phyloP scores from a whole-genome alignment of 2,888 invertebrate species.

The Eretmocerus hayati region DNA sequence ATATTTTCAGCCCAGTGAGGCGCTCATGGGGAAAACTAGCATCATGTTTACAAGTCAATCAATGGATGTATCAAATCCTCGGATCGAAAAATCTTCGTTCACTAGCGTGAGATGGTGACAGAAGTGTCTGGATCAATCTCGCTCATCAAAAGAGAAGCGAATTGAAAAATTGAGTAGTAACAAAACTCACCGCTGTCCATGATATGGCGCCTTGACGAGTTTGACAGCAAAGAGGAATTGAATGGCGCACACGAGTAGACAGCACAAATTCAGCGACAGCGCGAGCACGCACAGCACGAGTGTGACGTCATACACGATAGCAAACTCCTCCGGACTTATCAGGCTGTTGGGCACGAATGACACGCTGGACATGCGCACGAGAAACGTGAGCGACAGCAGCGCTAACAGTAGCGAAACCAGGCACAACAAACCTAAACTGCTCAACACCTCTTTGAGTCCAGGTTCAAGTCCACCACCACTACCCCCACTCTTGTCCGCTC shows the following conservation, averaged over 20 bases:
- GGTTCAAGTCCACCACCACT: conserved; percentile 47
- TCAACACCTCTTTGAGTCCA: conserved; percentile 71
- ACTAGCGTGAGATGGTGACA: no score
- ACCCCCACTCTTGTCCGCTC: background rate
- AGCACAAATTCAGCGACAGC: conserved; percentile 81
- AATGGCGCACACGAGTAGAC: conserved; percentile 86
- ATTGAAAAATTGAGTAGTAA: no score
- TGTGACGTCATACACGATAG: conserved; percentile 86
- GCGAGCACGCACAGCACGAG: conserved; percentile 84
- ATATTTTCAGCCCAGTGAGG: no score
- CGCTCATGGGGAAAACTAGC: no score
- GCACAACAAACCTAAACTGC: conserved; percentile 78
- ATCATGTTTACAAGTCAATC: no score
- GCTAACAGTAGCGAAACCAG: conserved; percentile 79
- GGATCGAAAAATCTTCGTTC: no score
- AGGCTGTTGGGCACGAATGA: conserved; percentile 49
- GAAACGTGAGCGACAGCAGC: conserved; percentile 73
- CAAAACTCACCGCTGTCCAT: conserved; percentile 42
- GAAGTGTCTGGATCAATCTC: no score
- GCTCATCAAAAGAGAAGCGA: no score
- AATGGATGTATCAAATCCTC: no score
- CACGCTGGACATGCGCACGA: conserved; percentile 75
- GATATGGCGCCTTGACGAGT: conserved; percentile 76
- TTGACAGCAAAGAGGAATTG: conserved; percentile 92
- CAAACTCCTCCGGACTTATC: conserved; percentile 71